These are phyloP conservation scores for Drosophila antonietae DNA, from an alignment of 2,888 invertebrate species.

Conservation along the genomic window DNA sequence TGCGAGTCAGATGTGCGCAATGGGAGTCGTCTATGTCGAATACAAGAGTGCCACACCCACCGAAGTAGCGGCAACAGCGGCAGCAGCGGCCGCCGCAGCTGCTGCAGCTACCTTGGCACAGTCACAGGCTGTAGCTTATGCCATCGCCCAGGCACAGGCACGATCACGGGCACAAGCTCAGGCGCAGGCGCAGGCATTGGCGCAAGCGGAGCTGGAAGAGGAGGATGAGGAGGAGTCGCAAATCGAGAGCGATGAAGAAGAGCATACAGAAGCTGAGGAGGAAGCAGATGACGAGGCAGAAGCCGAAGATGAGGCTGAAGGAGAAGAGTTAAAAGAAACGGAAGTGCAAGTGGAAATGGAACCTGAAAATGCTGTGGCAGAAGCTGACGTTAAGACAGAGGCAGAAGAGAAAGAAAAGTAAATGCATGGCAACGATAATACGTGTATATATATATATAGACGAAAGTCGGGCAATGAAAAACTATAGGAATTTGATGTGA, in stretches of 20 bases:
- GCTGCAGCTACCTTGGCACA: conserved; percentile 7
- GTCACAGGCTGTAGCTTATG: background rate
- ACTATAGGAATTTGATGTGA: background rate
- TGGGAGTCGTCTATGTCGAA: conserved; percentile 41
- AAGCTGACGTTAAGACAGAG: too few species aligned
- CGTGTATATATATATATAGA: background rate
- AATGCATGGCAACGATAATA: background rate
- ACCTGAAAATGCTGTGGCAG: background rate
- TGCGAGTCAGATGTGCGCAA: conserved; percentile 27
- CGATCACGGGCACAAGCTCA: background rate
- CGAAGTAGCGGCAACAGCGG: conserved; percentile 5
- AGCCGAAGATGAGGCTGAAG: background rate
- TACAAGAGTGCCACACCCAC: conserved; percentile 16
- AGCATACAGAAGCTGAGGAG: background rate
- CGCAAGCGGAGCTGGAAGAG: background rate
- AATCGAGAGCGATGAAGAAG: background rate
- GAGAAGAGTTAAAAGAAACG: background rate
- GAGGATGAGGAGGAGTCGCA: background rate
- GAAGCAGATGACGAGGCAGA: background rate
- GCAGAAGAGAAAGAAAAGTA: background rate
- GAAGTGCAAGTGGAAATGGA: background rate
- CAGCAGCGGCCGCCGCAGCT: background rate
- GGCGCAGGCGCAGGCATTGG: conserved; percentile 27
- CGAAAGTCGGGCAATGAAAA: background rate
- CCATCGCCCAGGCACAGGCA: background rate